Conservation (phyloP, 2,797 vertebrate genomes). For the Serranus cabrilla region DNA sequence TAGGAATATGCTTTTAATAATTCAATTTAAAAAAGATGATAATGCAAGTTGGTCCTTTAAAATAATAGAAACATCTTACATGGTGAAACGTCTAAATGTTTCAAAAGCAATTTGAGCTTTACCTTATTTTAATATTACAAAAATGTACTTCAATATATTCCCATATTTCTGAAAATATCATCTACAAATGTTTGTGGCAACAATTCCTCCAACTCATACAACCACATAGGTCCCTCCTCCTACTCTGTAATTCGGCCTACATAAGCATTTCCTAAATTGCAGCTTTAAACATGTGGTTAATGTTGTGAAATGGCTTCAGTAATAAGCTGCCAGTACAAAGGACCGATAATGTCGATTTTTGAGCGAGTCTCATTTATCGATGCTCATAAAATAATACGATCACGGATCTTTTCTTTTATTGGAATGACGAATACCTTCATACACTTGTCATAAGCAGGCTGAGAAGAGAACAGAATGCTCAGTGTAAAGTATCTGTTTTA, state of each 20-base stretch:
- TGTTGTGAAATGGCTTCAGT: too few species aligned
- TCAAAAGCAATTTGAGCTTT: background rate
- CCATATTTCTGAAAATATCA: background rate
- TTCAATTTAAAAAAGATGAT: background rate
- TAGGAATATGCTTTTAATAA: conserved; percentile 10
- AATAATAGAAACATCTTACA: background rate
- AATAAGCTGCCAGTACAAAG: too few species aligned
- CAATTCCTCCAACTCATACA: too few species aligned
- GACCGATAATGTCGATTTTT: too few species aligned
- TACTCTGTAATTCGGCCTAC: too few species aligned
- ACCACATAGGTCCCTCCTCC: too few species aligned
- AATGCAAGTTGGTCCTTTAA: conserved; percentile 6
- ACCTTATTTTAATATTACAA: background rate
- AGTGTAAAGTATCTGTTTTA: conserved; percentile 49
- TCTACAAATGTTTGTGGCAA: background rate
- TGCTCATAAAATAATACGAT: background rate
- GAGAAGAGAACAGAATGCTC: background rate
- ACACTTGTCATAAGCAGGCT: background rate
- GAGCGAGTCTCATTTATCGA: too few species aligned
- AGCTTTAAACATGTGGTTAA: too few species aligned
- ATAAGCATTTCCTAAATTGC: too few species aligned
- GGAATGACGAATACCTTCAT: background rate
- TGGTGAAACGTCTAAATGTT: too few species aligned
- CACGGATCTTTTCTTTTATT: background rate
- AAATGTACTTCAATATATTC: too few species aligned